Evolutionary conservation across 2,113 vertebrate species (phyloP).

Genomic region (Neogobius melanostomus): DNA sequence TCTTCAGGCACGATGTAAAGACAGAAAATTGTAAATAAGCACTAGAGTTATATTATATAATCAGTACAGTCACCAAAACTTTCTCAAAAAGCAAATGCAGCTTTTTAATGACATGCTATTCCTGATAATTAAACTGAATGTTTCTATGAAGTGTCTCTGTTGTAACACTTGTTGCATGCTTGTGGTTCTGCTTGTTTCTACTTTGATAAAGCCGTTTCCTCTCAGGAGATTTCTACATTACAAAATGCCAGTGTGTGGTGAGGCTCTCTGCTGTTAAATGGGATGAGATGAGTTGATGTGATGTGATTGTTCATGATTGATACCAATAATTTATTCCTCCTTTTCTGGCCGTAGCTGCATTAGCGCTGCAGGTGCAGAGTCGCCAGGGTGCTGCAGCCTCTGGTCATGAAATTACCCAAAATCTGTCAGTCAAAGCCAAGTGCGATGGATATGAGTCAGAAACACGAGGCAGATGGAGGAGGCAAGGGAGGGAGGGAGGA

Average conservation of each 20-base stretch:
- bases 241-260: constrained; percentile 31
- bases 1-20: no score
- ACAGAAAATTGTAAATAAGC: no score
- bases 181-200: constrained; percentile 13
- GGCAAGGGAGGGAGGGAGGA: constrained; percentile 21
- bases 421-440: constrained; percentile 45
- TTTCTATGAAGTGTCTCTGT: background rate
- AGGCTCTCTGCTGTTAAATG: constrained; percentile 33
- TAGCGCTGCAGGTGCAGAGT: constrained; percentile 39
- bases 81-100: no score
- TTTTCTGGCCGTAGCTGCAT: constrained; percentile 40
- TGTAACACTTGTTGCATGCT: constrained; percentile 39
- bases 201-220: constrained; percentile 3
- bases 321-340: constrained; percentile 48
- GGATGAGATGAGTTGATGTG: constrained; percentile 44
- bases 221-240: constrained; percentile 45
- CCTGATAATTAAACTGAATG: background rate
- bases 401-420: constrained; percentile 52
- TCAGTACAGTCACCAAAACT: no score
- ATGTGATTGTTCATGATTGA: constrained; percentile 56
- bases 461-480: constrained; percentile 39
- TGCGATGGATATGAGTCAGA: constrained; percentile 43
- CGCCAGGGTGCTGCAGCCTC: constrained; percentile 21
- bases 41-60: no score
- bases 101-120: no score